Conservation (phyloP, 2,797 vertebrate genomes). For the Euthynnus affinis region DNA sequence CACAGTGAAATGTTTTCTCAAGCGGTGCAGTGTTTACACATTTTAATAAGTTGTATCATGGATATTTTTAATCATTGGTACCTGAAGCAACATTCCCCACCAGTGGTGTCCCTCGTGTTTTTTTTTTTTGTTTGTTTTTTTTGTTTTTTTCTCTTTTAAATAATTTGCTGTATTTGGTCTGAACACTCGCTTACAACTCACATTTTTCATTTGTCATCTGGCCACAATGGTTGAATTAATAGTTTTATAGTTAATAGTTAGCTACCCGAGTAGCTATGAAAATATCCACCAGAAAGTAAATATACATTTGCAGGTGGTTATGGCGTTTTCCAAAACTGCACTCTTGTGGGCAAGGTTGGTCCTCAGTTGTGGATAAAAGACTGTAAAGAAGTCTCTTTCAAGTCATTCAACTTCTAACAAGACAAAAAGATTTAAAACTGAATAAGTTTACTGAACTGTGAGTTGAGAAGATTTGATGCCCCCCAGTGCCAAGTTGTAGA, state of each 20-base stretch:
- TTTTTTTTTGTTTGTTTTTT: too few species aligned
- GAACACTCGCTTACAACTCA: not conserved
- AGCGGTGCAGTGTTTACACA: too few species aligned
- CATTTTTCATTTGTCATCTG: not conserved
- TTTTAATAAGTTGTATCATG: too few species aligned
- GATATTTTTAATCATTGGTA: too few species aligned
- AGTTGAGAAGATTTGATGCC: constrained; percentile 25
- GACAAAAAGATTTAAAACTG: not conserved
- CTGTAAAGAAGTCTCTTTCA: not conserved
- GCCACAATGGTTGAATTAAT: not conserved
- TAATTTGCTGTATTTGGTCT: not conserved
- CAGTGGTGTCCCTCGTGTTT: not conserved
- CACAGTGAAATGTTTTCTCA: too few species aligned
- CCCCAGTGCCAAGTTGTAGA: constrained; percentile 18
- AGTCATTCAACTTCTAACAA: not conserved
- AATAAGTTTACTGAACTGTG: not conserved
- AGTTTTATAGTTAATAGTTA: too few species aligned
- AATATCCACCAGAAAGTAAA: not conserved
- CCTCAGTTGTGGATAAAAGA: constrained; percentile 9
- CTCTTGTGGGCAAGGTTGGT: not conserved
- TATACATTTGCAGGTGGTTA: not conserved
- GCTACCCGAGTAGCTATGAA: not conserved
- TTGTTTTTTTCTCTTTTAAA: not conserved
- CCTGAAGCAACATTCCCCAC: not conserved
- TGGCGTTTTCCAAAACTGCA: not conserved